A percentile compares a stretch with the other conserved stretches of the same genome.
Conservation (phyloP, 2,113 vertebrate species). For the Rhagologus leucostigma region DNA sequence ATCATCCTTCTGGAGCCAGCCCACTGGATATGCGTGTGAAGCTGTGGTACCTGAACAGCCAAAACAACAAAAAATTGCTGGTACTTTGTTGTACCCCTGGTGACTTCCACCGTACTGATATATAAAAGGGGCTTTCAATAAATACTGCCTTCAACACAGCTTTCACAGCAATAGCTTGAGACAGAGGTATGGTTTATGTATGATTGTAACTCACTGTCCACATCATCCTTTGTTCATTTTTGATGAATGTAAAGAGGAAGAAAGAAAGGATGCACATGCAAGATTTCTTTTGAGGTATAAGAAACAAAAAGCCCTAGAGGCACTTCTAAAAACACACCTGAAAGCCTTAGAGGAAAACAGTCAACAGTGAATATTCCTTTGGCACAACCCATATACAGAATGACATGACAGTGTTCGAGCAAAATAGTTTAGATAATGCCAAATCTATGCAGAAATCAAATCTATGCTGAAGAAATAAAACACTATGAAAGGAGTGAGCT, state of each 20-base stretch:
- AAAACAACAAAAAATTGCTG: not conserved
- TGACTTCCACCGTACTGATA: not conserved
- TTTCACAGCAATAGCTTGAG: not conserved
- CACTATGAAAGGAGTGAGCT: constrained; percentile 1
- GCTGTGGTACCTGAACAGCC: not conserved
- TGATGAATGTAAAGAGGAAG: constrained; percentile 24
- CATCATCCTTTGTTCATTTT: constrained; percentile 30
- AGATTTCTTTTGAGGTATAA: not conserved
- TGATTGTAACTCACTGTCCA: constrained; percentile 20
- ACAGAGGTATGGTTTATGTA: constrained; percentile 9
- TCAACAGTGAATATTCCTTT: constrained; percentile 1
- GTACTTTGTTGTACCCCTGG: not conserved
- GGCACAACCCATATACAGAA: not conserved
- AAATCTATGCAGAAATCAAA: constrained; percentile 42
- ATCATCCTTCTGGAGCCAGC: not conserved
- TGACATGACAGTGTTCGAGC: not conserved
- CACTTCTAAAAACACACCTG: constrained; percentile 1
- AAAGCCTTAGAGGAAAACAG: not conserved
- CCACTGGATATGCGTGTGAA: accelerated
- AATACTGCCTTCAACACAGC: not conserved
- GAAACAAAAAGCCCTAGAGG: constrained; percentile 25
- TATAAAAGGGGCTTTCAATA: not conserved
- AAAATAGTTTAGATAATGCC: constrained; percentile 5
- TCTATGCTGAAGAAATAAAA: not conserved
- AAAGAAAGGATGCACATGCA: not conserved